Evolutionary conservation across 2,113 vertebrate species (phyloP).

Genomic region (Odocoileus hemionus): DNA sequence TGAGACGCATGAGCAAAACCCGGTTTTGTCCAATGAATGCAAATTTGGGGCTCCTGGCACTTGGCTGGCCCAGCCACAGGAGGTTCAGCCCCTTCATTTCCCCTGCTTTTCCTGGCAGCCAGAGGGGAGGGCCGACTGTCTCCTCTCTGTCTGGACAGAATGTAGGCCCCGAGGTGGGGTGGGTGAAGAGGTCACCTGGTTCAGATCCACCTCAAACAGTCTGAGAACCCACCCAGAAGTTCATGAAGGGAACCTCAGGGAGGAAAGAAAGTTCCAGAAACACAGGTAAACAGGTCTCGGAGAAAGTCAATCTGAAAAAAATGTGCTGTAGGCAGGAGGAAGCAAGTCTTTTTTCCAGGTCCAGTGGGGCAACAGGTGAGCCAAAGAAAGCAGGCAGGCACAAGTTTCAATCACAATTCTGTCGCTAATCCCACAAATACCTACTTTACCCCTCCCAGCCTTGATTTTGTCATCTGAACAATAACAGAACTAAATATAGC

Average conservation of each 20-base stretch:
- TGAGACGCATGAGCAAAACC: not conserved
- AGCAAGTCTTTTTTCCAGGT: not conserved
- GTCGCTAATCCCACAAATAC: not conserved
- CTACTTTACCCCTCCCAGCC: not conserved
- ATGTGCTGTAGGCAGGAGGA: not conserved
- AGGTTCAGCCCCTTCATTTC: not conserved
- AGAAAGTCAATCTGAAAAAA: not conserved
- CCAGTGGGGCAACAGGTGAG: not conserved
- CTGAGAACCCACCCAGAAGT: not conserved
- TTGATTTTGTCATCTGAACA: not conserved
- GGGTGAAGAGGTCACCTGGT: not conserved
- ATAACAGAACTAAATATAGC: not conserved
- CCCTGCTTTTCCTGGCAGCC: constrained; percentile 43
- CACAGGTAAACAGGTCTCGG: not conserved
- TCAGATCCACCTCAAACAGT: constrained; percentile 53
- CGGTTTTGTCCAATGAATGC: not conserved
- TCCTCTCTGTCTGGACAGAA: constrained; percentile 52
- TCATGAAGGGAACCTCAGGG: not conserved
- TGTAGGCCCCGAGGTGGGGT: not conserved
- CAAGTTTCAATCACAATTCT: not conserved
- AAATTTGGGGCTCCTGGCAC: constrained; percentile 1
- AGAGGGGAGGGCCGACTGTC: not conserved
- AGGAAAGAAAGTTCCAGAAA: constrained; percentile 30
- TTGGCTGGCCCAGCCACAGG: not conserved
- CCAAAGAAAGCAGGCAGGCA: not conserved